These are phyloP conservation scores for Odontothrips loti DNA, from an alignment of 2,888 invertebrate genomes.

Conservation along the genomic window DNA sequence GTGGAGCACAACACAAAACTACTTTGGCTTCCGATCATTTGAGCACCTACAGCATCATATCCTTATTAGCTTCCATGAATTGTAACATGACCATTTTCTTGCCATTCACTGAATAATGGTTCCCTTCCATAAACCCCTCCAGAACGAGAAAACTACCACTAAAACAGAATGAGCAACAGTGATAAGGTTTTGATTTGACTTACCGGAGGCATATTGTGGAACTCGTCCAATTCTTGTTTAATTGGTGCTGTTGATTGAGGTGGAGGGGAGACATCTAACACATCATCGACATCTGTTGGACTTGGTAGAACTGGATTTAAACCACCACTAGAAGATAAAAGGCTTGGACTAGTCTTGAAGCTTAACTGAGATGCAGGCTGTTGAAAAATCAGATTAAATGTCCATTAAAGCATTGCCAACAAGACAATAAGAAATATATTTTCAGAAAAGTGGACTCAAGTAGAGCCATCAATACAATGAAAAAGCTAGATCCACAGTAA, in stretches of 20 bases:
- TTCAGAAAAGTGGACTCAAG: background rate
- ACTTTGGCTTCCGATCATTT: background rate
- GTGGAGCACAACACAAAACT: background rate
- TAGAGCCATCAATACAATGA: background rate
- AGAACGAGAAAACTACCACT: too few relatives aligned
- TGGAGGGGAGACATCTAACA: slow-evolving; percentile 53
- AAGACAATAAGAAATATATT: background rate
- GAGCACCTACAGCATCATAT: background rate
- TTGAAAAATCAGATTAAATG: background rate
- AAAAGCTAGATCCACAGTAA: background rate
- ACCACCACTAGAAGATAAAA: background rate
- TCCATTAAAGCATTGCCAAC: background rate
- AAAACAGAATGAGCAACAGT: too few relatives aligned
- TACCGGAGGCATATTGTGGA: slow-evolving; percentile 30
- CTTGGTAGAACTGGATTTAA: slow-evolving; percentile 14
- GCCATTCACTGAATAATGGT: background rate
- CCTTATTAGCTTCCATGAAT: background rate
- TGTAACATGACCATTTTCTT: slow-evolving; percentile 13
- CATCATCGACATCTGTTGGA: slow-evolving; percentile 15
- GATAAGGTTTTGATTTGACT: background rate
- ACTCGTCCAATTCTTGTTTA: slow-evolving; percentile 59
- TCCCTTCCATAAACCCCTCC: too few relatives aligned
- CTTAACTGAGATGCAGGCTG: slow-evolving; percentile 6
- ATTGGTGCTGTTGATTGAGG: slow-evolving; percentile 52
- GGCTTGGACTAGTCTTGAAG: slow-evolving; percentile 24